phyloP scores from a whole-genome alignment of 2,113 vertebrate genomes.

The Triplophysa dalaica region DNA sequence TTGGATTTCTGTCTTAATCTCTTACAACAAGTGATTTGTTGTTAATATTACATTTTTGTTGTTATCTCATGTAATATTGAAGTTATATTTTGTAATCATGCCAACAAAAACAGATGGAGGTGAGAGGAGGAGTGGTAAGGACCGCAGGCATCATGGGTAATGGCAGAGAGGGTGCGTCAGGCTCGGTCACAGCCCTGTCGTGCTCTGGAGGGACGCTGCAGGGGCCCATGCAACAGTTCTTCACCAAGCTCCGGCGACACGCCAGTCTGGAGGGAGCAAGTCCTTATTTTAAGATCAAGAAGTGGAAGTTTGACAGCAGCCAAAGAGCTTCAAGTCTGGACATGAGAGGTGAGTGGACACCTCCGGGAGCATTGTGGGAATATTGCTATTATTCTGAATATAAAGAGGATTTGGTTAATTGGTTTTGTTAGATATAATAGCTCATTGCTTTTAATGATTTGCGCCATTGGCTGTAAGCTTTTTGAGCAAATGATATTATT shows the following conservation, averaged over 20 bases:
- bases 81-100: neutral
- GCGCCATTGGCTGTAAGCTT: neutral
- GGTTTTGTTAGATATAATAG: slow-evolving; percentile 23
- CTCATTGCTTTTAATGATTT: too few species aligned
- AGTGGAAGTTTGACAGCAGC: slow-evolving; percentile 92
- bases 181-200: neutral
- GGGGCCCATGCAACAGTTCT: slow-evolving; percentile 85
- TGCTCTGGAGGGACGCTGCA: slow-evolving; percentile 61
- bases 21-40: too few species aligned
- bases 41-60: neutral
- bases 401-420: neutral
- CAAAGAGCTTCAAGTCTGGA: slow-evolving; percentile 94
- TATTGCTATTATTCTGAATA: neutral
- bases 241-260: slow-evolving; percentile 88
- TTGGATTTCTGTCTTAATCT: too few species aligned
- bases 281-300: slow-evolving; percentile 96
- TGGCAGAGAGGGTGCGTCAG: slow-evolving; percentile 46
- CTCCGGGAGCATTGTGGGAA: neutral
- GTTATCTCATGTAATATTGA: neutral
- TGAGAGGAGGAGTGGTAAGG: slow-evolving; percentile 58
- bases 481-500: neutral
- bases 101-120: slow-evolving; percentile 33
- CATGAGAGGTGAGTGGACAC: slow-evolving; percentile 81
- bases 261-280: slow-evolving; percentile 93
- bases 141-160: slow-evolving; percentile 65